Base-by-base conservation (phyloP, 2,888 invertebrate genomes). In the Barypeithes pellucidus region DNA sequence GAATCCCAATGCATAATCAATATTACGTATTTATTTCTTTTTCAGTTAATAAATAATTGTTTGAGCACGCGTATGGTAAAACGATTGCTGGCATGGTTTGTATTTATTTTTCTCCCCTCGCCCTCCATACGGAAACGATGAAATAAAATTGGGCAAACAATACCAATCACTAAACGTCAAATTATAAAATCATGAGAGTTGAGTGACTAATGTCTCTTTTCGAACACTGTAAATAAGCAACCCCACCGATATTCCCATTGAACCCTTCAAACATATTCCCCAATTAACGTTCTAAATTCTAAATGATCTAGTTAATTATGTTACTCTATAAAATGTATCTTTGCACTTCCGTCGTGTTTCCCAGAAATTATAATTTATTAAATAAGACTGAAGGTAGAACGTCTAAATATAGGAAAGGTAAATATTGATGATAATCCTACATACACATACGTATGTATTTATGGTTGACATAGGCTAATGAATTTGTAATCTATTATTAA, bases 311-410 rank as follows among this genome's bases (percentile, higher is more conserved):
- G 1, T 14, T 54, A 33, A 54, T 57, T 57, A 57, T 33, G 16
- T 14, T 16, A 36, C 54, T 33, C n/a, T 16, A 43, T 43, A 43
- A 1, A n/a, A 12, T 52, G 3, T 57, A 57, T 57, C 54, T 57
- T 57, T 57, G 54, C 54, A 57, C 54, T 16, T 57, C 54, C 18
- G 22, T 57, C 54, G 16, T 18, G 54, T 33, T 57, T 33, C 50
- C 33, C 16, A 33, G 54, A 33, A 57, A 57, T 57, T 57, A 33
- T 33, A 57, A 24, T 57, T 57, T 57, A 57, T 33, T 57, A 33
- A 57, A 16, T 57, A 57, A 57, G 18, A 57, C 16, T 33, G 11
- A 36, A 57, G 16, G 24, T 16, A 33, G 16, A 52, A n/a, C n/a
- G 11, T 33, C 54, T 57, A 16, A 57, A 16, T 57, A 57, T 57